Percentiles rank a stretch among this genome's conserved stretches.
phyloP scores from a whole-genome alignment of 2,888 invertebrate genomes.

The Netelia fuscicornis region DNA sequence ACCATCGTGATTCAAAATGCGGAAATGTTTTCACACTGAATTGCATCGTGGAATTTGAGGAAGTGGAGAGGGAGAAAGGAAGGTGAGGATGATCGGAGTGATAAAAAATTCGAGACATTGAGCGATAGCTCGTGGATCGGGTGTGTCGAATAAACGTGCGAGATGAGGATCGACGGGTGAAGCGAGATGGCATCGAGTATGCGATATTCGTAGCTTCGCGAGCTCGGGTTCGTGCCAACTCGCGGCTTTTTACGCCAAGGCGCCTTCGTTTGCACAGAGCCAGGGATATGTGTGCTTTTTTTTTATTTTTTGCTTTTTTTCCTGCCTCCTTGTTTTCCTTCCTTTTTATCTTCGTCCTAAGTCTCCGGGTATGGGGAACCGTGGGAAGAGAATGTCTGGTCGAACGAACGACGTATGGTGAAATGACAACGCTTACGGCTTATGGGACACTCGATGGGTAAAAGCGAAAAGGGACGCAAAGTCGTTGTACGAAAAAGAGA shows the following conservation, averaged over 20 bases:
- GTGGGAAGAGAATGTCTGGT: constrained; percentile 61
- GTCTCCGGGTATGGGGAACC: constrained; percentile 43
- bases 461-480: constrained; percentile 29
- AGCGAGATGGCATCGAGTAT: constrained; percentile 40
- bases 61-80: not conserved
- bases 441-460: not conserved
- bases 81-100: not conserved
- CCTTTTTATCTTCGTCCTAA: constrained; percentile 38
- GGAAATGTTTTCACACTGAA: too few relatives aligned
- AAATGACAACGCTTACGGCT: not conserved
- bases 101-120: not conserved
- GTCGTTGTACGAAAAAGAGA: not conserved
- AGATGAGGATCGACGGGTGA: not conserved
- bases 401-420: constrained; percentile 42
- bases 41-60: not conserved
- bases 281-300: constrained; percentile 34
- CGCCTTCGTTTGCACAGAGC: constrained; percentile 56
- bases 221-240: constrained; percentile 42
- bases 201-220: constrained; percentile 45
- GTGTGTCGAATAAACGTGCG: not conserved
- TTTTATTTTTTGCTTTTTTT: constrained; percentile 36
- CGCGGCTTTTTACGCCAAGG: constrained; percentile 25
- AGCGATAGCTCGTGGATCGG: not conserved
- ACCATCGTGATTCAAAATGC: too few relatives aligned
- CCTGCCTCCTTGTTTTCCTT: constrained; percentile 33